Base-by-base conservation (phyloP, 1,140 invertebrate species). In the Popillia japonica region DNA sequence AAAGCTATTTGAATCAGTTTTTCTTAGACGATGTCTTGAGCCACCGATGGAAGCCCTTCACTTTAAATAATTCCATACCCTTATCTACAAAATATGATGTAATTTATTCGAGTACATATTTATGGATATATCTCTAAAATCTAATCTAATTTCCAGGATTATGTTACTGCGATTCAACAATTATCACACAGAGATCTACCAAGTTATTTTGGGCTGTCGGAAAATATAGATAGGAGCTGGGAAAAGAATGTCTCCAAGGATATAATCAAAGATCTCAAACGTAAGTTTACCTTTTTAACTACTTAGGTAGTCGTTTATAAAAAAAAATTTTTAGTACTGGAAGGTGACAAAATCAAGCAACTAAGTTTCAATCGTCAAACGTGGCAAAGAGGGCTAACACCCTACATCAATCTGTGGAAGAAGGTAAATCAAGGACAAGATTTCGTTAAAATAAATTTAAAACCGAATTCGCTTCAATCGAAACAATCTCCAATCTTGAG, bases 141-240 rank as follows among this genome's bases (percentile, higher is more conserved):
- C 11, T 61, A 20, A 17, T n/a, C n/a, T 23, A 74, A 41, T 74
- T 74, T 9, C 22, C 84, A 92, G 88, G 93, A 95, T 80, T 91
- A 91, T 79, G 75, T 91, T 0, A 89, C 90, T 48, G 82, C 89
- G 10, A 88, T 96, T n/a, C 89, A 91, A 68, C 86, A 85, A 68
- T 83, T 96, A 6, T 89, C 92, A 10, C 93, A 94, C 41, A 87
- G 87, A 72, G 93, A 96, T 82, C 87, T 89, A 14, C 92, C 94
- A 4, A 88, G 89, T 6, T 91, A 92, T 80, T 95, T 96, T 86
- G 94, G 94, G 9, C 84, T 97, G 10, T 94, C 96, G 0, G 91
- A 92, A 73, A 97, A 97, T 84, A 94, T 96, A 74, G 92, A 95
- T 78, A 87, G 92, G 78, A 92, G 94, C 73, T 93, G 93, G 88